Evolutionary conservation across 92 coral and sea anemone species (phyloP), one percentile per base, ranked within the genome.

Genomic region (Actinernus sp.): DNA sequence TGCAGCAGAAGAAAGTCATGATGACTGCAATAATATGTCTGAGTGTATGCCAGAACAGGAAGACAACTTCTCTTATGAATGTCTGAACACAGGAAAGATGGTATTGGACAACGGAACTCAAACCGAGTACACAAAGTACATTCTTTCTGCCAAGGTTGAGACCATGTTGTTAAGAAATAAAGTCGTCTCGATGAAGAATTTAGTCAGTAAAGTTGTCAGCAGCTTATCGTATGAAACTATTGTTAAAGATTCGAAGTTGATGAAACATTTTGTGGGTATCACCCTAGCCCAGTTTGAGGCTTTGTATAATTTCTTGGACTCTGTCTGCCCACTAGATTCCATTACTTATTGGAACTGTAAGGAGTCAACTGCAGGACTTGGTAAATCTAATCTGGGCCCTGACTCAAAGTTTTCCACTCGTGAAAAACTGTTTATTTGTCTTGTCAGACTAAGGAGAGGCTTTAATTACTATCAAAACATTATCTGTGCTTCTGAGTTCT

Each of bases 191-290:
- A 29, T n/a, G 13, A 26, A 27, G 7, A 22, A 45, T 13, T 23
- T 16, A 21, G 31, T 13, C 13, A 30, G 25, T 17, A 49, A 46
- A 14, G 58, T 72, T 21, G 38, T 72, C 34, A 61, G 60, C 49
- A 72, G 54, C 49, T 19, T 72, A 27, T 72, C 79, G 19, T 72
- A 46, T 29, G 61, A 59, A 31, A 63, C 34, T 28, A 37, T 72
- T 6, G 37, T 27, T 16, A 31, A 71, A 0, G 45, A 45, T 31
- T 71, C 59, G 19, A 40, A 21, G 36, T 43, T 27, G 55, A 65
- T 65, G 61, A 65, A 65, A 41, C 73, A 65, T 49, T 76, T 71
- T 59, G 65, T 57, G 5, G 81, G 88, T 49, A 73, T 82, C 13
- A 69, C 86, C n/a, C 39, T 45, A 44, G 50, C 83, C 13, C 71